A percentile compares a stretch with the other conserved stretches of the same genome.
Conservation (phyloP, 1,140 invertebrate species). For the Eueides isabella region DNA sequence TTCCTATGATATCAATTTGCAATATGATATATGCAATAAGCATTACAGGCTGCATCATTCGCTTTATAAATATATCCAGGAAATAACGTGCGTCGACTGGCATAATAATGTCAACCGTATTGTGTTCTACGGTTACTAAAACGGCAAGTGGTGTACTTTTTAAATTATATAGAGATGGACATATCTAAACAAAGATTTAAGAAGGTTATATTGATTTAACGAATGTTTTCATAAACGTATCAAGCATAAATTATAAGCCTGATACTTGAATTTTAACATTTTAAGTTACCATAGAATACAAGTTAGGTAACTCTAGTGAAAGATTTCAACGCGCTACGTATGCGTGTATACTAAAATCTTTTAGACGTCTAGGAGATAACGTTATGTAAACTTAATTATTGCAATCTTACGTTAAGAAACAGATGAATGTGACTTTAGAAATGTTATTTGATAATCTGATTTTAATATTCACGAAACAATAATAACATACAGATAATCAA, state of each 20-base stretch:
- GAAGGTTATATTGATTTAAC: not conserved
- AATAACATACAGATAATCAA: not conserved
- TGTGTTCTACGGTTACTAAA: not conserved
- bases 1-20: not conserved
- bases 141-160: not conserved
- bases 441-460: not conserved
- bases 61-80: not conserved
- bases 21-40: constrained; percentile 9
- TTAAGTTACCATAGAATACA: not conserved
- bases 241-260: not conserved
- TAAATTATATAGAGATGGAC: not conserved
- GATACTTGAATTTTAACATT: not conserved
- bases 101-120: not conserved
- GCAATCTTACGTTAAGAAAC: constrained; percentile 17
- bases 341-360: constrained; percentile 20
- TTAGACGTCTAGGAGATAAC: not conserved
- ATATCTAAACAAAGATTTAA: not conserved
- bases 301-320: constrained; percentile 39
- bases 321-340: constrained; percentile 53
- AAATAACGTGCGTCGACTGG: not conserved
- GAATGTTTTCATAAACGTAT: not conserved
- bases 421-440: not conserved
- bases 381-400: constrained; percentile 17
- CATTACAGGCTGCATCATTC: not conserved
- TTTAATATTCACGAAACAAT: not conserved